Evolutionary conservation across 2,888 invertebrate genomes (phyloP), one percentile per base, ranked within the genome.

Genomic region (Parascotia fuliginaria): DNA sequence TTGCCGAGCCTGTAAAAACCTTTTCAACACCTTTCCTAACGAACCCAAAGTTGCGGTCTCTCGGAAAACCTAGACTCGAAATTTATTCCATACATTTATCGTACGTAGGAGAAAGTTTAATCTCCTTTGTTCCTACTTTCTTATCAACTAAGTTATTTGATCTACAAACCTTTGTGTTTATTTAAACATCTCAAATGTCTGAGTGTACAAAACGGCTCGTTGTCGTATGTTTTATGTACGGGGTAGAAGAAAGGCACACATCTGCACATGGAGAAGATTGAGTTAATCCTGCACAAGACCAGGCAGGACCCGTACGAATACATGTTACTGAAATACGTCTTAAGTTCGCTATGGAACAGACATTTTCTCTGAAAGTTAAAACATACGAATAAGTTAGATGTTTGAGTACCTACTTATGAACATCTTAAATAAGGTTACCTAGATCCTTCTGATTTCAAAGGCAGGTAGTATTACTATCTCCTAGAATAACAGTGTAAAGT

Each of bases 231-330:
- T 0, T 69, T 65, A n/a, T 61, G n/a, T n/a, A n/a, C 65, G 0
- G 94, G 93, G 42, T 92, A 70, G 68, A 85, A 93, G 71, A 93
- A 95, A 0, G 95, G 95, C 6, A 92, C 79, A 57, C 95, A 95
- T 24, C 88, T 88, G 67, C 95, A 95, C 0, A 93, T 75, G 0
- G 92, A 85, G 41, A 83, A 75, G 0, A 95, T 79, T 4, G 93
- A 89, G 11, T 77, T 76, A 0, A 93, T 87, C 0, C 93, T 89
- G 64, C 95, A 95, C 15, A 84, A 82, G n/a, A 93, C 86, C 34
- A 95, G 87, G 66, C 95, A 95, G 38, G 94, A 89, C 55, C 93
- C 93, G 73, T 93, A 94, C 1, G 94, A 93, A 65, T 95, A 95
- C 52, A 83, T 76, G 4, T 76, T 52, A 0, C 72, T 70, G 65